These are phyloP conservation scores for Rhorus exstirpatorius DNA, from an alignment of 2,888 invertebrate genomes.

Conservation along the genomic window DNA sequence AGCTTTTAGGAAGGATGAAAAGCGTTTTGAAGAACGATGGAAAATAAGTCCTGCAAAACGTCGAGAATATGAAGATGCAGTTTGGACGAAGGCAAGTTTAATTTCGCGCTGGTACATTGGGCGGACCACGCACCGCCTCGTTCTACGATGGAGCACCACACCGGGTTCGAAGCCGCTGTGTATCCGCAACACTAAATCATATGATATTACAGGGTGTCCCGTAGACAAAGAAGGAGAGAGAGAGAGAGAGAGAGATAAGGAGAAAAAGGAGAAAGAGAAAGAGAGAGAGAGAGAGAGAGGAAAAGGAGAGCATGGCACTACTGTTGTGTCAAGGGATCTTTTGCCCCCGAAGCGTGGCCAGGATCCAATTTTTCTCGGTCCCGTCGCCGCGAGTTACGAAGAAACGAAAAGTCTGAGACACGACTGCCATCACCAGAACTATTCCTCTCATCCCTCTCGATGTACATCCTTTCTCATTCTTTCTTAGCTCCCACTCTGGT, in stretches of 20 bases:
- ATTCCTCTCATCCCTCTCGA: conserved; percentile 65
- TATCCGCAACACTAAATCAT: conserved; percentile 84
- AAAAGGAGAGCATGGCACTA: conserved; percentile 60
- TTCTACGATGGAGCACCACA: conserved; percentile 61
- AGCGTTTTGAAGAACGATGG: conserved; percentile 32
- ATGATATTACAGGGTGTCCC: conserved; percentile 82
- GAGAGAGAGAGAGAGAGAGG: conserved; percentile 19
- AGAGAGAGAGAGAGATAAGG: not conserved
- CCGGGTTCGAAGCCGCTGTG: conserved; percentile 81
- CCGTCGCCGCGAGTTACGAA: conserved; percentile 84
- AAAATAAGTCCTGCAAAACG: conserved; percentile 35
- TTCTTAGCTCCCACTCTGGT: conserved; percentile 19
- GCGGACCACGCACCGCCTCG: conserved; percentile 61
- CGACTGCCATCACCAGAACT: conserved; percentile 27
- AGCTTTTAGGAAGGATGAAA: conserved; percentile 12
- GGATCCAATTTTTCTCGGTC: conserved; percentile 84
- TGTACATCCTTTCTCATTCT: conserved; percentile 42
- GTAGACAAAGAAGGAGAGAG: conserved; percentile 27
- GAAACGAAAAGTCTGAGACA: conserved; percentile 75
- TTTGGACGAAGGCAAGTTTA: conserved; percentile 78
- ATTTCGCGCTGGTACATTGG: conserved; percentile 77
- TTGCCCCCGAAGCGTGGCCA: conserved; percentile 65
- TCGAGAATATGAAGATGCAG: conserved; percentile 56
- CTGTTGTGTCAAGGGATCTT: conserved; percentile 61
- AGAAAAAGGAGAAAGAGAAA: conserved; percentile 30